Conservation (phyloP, 2,888 invertebrate genomes). For the Lasioglossum vierecki region DNA sequence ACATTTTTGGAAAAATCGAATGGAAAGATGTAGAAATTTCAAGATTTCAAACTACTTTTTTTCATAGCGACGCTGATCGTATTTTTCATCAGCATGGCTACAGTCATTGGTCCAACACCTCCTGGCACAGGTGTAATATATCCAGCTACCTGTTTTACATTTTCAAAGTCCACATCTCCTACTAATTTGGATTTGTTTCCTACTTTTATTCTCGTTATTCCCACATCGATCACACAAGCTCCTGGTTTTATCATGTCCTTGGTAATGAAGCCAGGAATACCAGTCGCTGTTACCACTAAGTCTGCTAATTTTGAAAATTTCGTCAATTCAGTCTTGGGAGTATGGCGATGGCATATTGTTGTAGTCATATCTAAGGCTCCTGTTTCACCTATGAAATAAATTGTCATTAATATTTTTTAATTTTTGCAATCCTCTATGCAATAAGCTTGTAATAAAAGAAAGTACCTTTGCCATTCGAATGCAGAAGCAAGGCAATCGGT, state of each 20-base stretch:
- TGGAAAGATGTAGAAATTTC: constrained; percentile 8
- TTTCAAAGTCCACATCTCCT: constrained; percentile 95
- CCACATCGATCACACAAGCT: constrained; percentile 95
- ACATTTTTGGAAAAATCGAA: neutral
- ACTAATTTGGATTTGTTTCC: constrained; percentile 90
- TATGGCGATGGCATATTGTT: constrained; percentile 95
- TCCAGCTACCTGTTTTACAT: constrained; percentile 92
- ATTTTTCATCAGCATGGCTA: constrained; percentile 96
- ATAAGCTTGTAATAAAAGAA: constrained; percentile 3
- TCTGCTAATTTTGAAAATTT: constrained; percentile 90
- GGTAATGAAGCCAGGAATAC: constrained; percentile 90
- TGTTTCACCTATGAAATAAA: constrained; percentile 77
- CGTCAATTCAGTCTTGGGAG: constrained; percentile 91
- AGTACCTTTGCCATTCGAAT: constrained; percentile 90
- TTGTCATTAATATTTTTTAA: neutral
- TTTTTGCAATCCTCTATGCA: neutral
- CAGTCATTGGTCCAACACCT: constrained; percentile 97
- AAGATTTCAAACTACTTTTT: constrained; percentile 20
- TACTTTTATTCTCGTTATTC: constrained; percentile 90
- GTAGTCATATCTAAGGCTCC: constrained; percentile 94
- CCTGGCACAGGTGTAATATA: constrained; percentile 96
- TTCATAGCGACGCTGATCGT: constrained; percentile 90
- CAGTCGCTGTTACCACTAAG: constrained; percentile 90
- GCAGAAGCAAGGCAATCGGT: constrained; percentile 94
- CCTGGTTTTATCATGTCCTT: constrained; percentile 95